phyloP scores from a whole-genome alignment of 2,888 invertebrate genomes.

The Anoncus sp. region DNA sequence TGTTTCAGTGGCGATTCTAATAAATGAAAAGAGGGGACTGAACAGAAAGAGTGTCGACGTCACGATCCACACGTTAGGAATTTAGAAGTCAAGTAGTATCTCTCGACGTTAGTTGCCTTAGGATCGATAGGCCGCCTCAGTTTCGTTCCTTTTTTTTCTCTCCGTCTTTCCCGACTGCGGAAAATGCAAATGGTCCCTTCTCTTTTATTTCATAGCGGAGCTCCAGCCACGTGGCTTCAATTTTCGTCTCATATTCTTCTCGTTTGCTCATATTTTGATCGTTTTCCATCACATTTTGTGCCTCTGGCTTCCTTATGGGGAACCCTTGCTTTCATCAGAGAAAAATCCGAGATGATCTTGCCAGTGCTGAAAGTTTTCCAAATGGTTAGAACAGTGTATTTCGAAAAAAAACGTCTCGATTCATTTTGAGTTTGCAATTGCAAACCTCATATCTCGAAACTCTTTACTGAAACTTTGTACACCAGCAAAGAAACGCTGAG shows the following conservation, averaged over 20 bases:
- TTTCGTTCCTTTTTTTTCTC: not conserved
- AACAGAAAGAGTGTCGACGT: constrained; percentile 45
- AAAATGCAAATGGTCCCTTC: constrained; percentile 61
- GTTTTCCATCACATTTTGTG: too few relatives aligned
- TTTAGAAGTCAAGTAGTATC: constrained; percentile 61
- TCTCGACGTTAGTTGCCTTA: constrained; percentile 54
- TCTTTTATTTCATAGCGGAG: constrained; percentile 7
- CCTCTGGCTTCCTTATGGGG: too few relatives aligned
- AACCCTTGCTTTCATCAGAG: constrained; percentile 5
- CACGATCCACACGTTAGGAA: constrained; percentile 44
- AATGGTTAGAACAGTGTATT: too few relatives aligned
- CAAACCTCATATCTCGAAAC: too few relatives aligned
- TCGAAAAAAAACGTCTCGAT: too few relatives aligned
- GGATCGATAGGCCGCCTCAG: constrained; percentile 58
- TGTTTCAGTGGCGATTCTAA: not conserved
- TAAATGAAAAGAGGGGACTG: constrained; percentile 21
- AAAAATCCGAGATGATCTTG: not conserved
- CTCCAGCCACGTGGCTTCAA: constrained; percentile 11
- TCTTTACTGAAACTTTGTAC: too few relatives aligned
- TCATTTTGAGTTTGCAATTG: too few relatives aligned
- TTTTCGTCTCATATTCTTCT: not conserved
- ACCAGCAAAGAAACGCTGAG: too few relatives aligned
- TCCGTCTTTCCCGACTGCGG: constrained; percentile 20
- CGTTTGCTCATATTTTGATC: too few relatives aligned
- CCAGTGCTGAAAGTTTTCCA: too few relatives aligned